Conservation (phyloP, 1,140 invertebrate genomes). For the Metaphire vulgaris region DNA sequence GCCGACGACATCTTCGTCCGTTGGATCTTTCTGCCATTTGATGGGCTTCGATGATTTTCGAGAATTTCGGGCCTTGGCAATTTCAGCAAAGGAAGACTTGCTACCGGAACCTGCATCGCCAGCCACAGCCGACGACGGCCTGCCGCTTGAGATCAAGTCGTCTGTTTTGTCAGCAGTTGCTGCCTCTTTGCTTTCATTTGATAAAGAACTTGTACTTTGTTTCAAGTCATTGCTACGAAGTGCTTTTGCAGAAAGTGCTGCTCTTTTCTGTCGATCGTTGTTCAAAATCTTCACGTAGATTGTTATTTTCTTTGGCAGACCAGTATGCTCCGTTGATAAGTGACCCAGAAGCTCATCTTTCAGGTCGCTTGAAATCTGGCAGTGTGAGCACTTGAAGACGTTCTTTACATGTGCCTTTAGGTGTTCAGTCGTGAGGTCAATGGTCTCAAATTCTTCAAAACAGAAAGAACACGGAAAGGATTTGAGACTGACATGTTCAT, state of each 20-base stretch:
- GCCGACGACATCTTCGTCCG: neutral
- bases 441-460: constrained; percentile 6
- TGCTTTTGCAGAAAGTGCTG: neutral
- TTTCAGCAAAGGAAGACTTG: neutral
- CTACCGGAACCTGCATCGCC: neutral
- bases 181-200: neutral
- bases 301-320: constrained; percentile 14
- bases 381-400: constrained; percentile 15
- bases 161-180: neutral
- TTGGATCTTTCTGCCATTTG: neutral
- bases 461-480: neutral
- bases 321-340: constrained; percentile 4
- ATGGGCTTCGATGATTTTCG: constrained; percentile 14
- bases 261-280: constrained; percentile 9
- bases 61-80: constrained; percentile 1
- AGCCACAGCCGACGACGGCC: neutral
- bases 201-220: too few species aligned
- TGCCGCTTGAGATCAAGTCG: too few species aligned
- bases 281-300: constrained; percentile 16
- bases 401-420: constrained; percentile 7
- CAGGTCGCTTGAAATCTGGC: constrained; percentile 10
- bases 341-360: constrained; percentile 15
- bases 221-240: too few species aligned
- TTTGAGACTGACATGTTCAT: neutral
- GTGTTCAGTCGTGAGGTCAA: constrained; percentile 27